These are phyloP conservation scores for Euphydryas editha DNA, from an alignment of 2,888 invertebrate genomes.

Conservation along the genomic window DNA sequence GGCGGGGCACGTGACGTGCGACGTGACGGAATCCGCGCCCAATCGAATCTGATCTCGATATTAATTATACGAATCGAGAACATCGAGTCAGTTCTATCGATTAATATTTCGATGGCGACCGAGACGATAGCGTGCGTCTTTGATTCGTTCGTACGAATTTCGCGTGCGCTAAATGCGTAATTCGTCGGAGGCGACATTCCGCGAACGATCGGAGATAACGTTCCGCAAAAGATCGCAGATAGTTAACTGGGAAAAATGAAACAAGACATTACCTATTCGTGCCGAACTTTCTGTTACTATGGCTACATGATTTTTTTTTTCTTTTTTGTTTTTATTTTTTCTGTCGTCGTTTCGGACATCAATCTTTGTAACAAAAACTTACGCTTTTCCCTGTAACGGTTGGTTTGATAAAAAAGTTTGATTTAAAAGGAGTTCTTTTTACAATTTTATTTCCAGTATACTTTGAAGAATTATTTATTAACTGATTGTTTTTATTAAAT, in stretches of 20 bases:
- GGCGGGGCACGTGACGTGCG: constrained; percentile 77
- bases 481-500: too few species aligned
- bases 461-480: too few species aligned
- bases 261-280: constrained; percentile 42
- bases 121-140: constrained; percentile 68
- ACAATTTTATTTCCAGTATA: too few species aligned
- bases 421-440: not conserved
- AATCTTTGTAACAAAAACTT: not conserved
- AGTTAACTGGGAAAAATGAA: constrained; percentile 41
- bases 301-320: not conserved
- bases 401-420: not conserved
- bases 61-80: constrained; percentile 81
- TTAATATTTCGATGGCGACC: constrained; percentile 79
- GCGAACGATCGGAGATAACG: constrained; percentile 49
- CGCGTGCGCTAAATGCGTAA: constrained; percentile 73
- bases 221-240: constrained; percentile 61
- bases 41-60: constrained; percentile 79
- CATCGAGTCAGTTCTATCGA: constrained; percentile 77
- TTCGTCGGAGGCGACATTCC: constrained; percentile 40
- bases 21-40: constrained; percentile 80
- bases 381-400: not conserved
- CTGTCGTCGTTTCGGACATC: not conserved
- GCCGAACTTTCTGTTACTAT: constrained; percentile 12
- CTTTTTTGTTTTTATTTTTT: not conserved
- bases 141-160: constrained; percentile 70